Evolutionary conservation across 2,888 invertebrate genomes (phyloP), one percentile per base, ranked within the genome.

Genomic region (Noctuana brunneofusca): DNA sequence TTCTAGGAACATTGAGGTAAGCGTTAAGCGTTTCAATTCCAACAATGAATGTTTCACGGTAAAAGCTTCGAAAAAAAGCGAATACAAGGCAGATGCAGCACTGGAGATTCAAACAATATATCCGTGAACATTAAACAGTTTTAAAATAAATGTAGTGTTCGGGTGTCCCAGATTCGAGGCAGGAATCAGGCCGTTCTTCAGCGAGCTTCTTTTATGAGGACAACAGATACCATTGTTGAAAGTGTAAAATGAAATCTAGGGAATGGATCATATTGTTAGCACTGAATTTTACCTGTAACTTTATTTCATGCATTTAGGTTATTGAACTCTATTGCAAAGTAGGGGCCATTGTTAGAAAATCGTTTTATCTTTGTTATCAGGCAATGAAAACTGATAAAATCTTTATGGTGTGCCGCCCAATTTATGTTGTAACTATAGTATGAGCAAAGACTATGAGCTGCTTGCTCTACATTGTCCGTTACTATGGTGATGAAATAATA

Each of bases 121-220:
- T 53, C 20, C 53, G 18, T 53, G 35, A 35, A 50, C 50, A 49
- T 41, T 43, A 58, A 59, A 67, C 66, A 64, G 56, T 66, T 70
- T 68, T 68, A 65, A 69, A 71, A 69, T 70, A 70, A 71, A 75
- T 69, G 70, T 71, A 68, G 64, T 65, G 63, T 68, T 68, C 68
- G 65, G 56, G 62, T 67, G 75, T 67, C 68, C 74, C 66, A 73
- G 69, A 72, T 70, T 38, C 57, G 64, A 67, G 60, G 54, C 66
- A 67, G 66, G 65, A 71, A 73, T 67, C 74, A 74, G 75, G 77
- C 71, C 76, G 71, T 69, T 14, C 38, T 38, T 14, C 38, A 38
- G n/a, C 35, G 35, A 38, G 38, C 14, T 14, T 38, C 74, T 75
- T 76, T 77, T 75, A 74, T 74, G 70, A 71, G 67, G 66, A 68